Evolutionary conservation across 2,113 vertebrate species (phyloP), one percentile per base, ranked within the genome.

Genomic region (Candoia aspera): DNA sequence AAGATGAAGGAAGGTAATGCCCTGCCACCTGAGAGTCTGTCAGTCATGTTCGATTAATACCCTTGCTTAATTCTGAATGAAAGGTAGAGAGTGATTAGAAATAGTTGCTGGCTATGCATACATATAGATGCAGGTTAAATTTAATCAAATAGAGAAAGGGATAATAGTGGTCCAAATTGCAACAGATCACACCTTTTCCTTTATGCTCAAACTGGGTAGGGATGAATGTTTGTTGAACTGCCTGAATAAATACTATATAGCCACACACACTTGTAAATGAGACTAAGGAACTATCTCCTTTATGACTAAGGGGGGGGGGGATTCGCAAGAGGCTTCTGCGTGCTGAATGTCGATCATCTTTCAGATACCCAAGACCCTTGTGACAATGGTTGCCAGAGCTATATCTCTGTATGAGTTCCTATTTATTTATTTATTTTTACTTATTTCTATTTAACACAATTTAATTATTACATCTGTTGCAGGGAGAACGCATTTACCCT

Each of bases 371-470:
- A 17, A 24, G 8, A 37, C 11, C 8, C 13, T 15, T 9, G 49
- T n/a, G 19, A 73, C 19, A 53, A 54, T 88, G 42, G 24, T 10
- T 59, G 9, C 5, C 17, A 92, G 42, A 6, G 33, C 9, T 54
- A 54, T 15, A 46, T 6, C 26, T 88, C 64, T 88, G 9, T 54
- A 89, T 59, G 64, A 88, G 62, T 54, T 46, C 10, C 62, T 55
- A 49, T 24, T 58, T 79, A 13, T 55, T 58, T n/a, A n/a, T 59
- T 55, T n/a, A 60, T 23, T 88, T 92, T 49, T 29, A 6, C 29
- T 92, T 92, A 33, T 83, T 46, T 83, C 55, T 26, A 11, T 83
- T 49, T 92, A 89, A 55, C 10, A 73, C 26, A 79, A 88, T 37
- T 87, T 46, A 29, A 55, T 84, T 37, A 37, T 88, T 59, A 15